phyloP scores from a whole-genome alignment of 2,113 vertebrate genomes.

The Sinocyclocheilus anshuiensis region DNA sequence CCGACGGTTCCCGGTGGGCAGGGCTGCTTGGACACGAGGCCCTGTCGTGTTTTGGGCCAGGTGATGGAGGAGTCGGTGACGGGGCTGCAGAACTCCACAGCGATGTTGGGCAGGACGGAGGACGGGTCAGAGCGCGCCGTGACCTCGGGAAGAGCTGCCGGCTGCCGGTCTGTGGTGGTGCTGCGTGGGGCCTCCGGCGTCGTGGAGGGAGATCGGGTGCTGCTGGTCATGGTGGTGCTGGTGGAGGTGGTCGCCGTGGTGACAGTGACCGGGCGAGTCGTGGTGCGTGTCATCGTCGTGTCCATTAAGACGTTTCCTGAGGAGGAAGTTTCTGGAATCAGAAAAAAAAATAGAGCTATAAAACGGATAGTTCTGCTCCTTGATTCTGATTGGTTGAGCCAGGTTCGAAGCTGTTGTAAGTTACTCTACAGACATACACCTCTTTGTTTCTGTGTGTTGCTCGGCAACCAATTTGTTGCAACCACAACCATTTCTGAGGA shows the following conservation, averaged over 20 bases:
- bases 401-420: too few species aligned
- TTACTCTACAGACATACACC: too few species aligned
- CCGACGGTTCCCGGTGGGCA: conserved; percentile 90
- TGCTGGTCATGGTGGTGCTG: conserved; percentile 69
- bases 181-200: conserved; percentile 74
- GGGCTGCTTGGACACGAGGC: conserved; percentile 81
- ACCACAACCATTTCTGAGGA: too few species aligned
- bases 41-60: conserved; percentile 93
- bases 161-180: conserved; percentile 67
- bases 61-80: conserved; percentile 84
- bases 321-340: conserved; percentile 79
- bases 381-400: too few species aligned
- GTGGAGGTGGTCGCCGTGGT: conserved; percentile 72
- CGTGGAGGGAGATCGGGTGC: conserved; percentile 67
- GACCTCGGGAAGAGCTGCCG: conserved; percentile 63
- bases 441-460: too few species aligned
- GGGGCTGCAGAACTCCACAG: conserved; percentile 85
- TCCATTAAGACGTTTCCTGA: conserved; percentile 81
- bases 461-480: too few species aligned
- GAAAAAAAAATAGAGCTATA: background rate
- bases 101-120: conserved; percentile 83
- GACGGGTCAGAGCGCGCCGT: conserved; percentile 74
- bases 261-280: conserved; percentile 58
- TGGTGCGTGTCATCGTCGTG: conserved; percentile 70
- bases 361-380: too few species aligned